Conservation (phyloP, 2,888 invertebrate genomes). For the Hyalella azteca region DNA sequence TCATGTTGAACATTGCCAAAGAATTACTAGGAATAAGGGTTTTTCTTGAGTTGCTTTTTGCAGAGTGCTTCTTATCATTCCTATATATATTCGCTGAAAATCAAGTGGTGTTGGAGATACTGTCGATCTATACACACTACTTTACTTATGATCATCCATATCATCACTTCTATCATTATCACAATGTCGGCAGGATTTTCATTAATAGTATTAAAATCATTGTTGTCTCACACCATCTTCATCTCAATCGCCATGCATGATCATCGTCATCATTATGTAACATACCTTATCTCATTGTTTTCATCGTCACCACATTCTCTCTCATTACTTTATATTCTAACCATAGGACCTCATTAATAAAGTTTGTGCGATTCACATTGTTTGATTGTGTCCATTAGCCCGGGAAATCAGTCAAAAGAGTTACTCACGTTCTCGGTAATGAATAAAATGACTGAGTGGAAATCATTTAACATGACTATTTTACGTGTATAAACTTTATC, state of each 20-base stretch:
- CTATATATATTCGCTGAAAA: constrained; percentile 31
- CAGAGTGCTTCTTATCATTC: constrained; percentile 31
- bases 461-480: too few relatives aligned
- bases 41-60: constrained; percentile 1
- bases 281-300: neutral
- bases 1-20: constrained; percentile 32
- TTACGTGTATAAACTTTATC: too few relatives aligned
- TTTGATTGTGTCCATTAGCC: too few relatives aligned
- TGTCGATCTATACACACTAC: neutral
- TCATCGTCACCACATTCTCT: neutral
- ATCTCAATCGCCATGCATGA: neutral
- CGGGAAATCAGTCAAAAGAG: too few relatives aligned
- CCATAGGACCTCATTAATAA: constrained; percentile 1
- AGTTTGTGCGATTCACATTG: neutral
- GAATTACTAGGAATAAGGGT: constrained; percentile 26
- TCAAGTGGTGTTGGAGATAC: neutral
- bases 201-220: neutral
- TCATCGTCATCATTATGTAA: neutral
- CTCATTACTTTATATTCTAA: neutral
- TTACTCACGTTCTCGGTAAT: too few relatives aligned
- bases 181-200: too few relatives aligned
- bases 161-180: neutral
- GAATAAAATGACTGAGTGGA: too few relatives aligned
- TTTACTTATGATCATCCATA: constrained; percentile 13
- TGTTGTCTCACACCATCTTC: neutral